These are phyloP conservation scores for Proctacanthus coquilletti DNA, from an alignment of 1,140 invertebrate genomes.

Conservation along the genomic window DNA sequence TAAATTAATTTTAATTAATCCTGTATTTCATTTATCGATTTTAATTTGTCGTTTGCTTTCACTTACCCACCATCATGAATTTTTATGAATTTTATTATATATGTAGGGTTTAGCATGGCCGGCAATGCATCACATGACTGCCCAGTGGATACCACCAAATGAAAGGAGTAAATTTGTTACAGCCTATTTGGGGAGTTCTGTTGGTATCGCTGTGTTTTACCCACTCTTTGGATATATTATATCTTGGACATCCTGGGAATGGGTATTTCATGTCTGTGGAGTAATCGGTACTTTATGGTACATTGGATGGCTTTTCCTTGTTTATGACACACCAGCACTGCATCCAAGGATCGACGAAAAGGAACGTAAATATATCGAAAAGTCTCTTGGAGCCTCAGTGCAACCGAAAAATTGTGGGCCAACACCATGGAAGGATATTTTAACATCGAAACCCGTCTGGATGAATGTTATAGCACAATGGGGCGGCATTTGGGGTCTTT, in stretches of 20 bases:
- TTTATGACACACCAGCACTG: conserved; percentile 48
- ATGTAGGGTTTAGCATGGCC: conserved; percentile 67
- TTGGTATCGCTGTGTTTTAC: conserved; percentile 53
- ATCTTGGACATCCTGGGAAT: conserved; percentile 50
- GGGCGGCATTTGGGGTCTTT: conserved; percentile 71
- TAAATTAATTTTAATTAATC: background rate
- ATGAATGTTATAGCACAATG: conserved; percentile 60
- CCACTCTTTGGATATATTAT: conserved; percentile 51
- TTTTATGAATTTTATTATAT: conserved; percentile 4
- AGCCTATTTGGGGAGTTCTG: conserved; percentile 47
- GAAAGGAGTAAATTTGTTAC: conserved; percentile 61
- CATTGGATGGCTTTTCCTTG: conserved; percentile 42
- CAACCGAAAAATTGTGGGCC: conserved; percentile 27
- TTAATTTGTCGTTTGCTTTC: too few species aligned
- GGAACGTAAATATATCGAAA: conserved; percentile 47
- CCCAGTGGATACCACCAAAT: conserved; percentile 67
- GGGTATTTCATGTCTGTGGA: conserved; percentile 59
- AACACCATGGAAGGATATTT: conserved; percentile 57
- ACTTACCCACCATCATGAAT: too few species aligned
- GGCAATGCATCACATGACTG: conserved; percentile 63
- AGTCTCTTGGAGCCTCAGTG: conserved; percentile 35
- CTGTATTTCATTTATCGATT: background rate
- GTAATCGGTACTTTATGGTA: conserved; percentile 50
- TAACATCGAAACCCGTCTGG: conserved; percentile 61
- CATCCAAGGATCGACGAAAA: conserved; percentile 57